A percentile compares a stretch with the other conserved stretches of the same genome.
These are phyloP conservation scores for Rhyacophila brunnea DNA, from an alignment of 1,140 invertebrate species.

Conservation along the genomic window DNA sequence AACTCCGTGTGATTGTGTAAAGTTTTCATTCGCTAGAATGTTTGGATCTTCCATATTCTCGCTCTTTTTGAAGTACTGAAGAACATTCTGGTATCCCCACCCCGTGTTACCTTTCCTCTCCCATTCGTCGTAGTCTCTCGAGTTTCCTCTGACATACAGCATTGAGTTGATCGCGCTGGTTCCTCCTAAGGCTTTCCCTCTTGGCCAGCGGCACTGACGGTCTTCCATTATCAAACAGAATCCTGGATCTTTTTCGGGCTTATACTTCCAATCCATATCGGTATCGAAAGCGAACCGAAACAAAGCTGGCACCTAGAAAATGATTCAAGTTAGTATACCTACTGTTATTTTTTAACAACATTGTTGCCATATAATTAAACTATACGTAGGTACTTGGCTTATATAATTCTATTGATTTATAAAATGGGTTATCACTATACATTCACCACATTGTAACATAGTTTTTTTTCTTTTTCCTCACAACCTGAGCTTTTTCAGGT, in stretches of 20 bases:
- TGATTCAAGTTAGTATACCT: too few relatives aligned
- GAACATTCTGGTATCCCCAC: constrained; percentile 58
- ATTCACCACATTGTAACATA: too few relatives aligned
- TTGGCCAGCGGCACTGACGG: constrained; percentile 43
- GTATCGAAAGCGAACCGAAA: constrained; percentile 29
- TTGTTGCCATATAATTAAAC: too few relatives aligned
- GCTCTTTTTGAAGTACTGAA: constrained; percentile 53
- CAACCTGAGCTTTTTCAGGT: too few relatives aligned
- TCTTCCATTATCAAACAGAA: constrained; percentile 41
- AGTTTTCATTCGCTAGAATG: not conserved
- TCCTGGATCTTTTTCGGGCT: constrained; percentile 49
- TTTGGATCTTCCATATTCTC: constrained; percentile 35
- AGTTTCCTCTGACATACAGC: constrained; percentile 60
- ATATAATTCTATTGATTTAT: too few relatives aligned
- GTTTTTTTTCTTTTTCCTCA: too few relatives aligned
- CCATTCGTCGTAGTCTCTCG: constrained; percentile 60
- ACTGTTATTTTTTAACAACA: too few relatives aligned
- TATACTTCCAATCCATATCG: constrained; percentile 56
- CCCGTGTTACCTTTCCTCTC: constrained; percentile 53
- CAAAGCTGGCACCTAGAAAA: constrained; percentile 14
- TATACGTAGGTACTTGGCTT: too few relatives aligned
- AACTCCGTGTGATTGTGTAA: constrained; percentile 10
- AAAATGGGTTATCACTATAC: too few relatives aligned
- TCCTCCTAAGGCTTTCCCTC: constrained; percentile 53
- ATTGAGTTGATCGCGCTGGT: constrained; percentile 59